Base-by-base conservation (phyloP, 2,888 invertebrate species). In the Artemia sinica region DNA sequence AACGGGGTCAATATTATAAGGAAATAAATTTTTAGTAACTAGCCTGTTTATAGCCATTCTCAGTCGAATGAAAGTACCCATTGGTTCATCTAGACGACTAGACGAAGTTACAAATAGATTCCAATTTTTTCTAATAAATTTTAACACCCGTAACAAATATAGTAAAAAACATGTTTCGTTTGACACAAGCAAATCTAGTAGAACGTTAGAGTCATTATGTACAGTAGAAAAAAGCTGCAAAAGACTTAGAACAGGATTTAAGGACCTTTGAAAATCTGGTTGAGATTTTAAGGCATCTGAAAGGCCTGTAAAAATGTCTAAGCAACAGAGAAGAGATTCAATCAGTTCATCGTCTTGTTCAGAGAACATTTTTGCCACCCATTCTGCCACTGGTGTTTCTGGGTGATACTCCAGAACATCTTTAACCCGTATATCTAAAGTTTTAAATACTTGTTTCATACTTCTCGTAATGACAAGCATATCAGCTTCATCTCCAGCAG, bases 271-370 rank as follows among this genome's bases (percentile, higher is more conserved):
- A 66, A 76, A 73, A 66, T 75, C 75, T 9, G 67, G 67, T 18
- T 69, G 67, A 49, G 50, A 18, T 50, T 51, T 52, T 9, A 67
- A 89, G 83, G 76, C 88, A 88, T 49, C 88, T 88, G 72, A 72
- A 70, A 91, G 85, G 63, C 90, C 91, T 48, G 88, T 86, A 0
- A 88, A 89, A 66, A 91, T 90, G 77, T 92, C 91, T 67, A 92
- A 78, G 52, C 89, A 89, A 77, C 91, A 91, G 9, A 92, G 88
- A 91, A 92, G 91, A 5, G 90, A 87, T 80, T 92, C 92, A 70
- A 92, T 88, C 73, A 92, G 79, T 75, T 89, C 89, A 78, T 92
- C 92, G 76, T 92, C 91, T 77, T 92, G 91, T 78, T 92, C 91
- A 74, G 88, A 87, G 75, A 92, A 91, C 70, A 92, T 80, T 77